Evolutionary conservation across 2,888 invertebrate species (phyloP).

Genomic region (Disparrhopalites patrizii): DNA sequence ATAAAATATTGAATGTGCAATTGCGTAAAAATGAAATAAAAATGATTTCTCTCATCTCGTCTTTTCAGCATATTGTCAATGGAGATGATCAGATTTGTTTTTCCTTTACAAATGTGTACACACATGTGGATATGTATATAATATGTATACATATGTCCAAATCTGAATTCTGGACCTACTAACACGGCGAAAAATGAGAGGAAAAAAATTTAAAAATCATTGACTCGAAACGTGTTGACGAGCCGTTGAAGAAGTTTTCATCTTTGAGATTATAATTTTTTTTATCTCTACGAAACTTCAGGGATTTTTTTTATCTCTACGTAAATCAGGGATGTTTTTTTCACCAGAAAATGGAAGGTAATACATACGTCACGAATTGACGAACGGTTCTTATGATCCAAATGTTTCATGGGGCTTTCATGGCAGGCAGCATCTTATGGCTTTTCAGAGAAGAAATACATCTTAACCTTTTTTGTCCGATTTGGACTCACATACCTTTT

Average conservation of each 20-base stretch:
- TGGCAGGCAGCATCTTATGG: too few species aligned
- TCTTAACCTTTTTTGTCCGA: too few species aligned
- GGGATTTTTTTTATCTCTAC: too few species aligned
- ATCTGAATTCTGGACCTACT: conserved; percentile 7
- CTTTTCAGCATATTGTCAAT: not conserved
- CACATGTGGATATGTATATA: not conserved
- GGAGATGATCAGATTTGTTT: too few species aligned
- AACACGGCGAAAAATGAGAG: too few species aligned
- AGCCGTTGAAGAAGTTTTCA: not conserved
- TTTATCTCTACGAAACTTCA: too few species aligned
- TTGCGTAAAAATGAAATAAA: too few species aligned
- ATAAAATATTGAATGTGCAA: too few species aligned
- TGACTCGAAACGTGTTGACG: conserved; percentile 4
- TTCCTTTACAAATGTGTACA: not conserved
- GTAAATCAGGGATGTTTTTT: not conserved
- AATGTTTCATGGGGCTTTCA: too few species aligned
- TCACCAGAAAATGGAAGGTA: not conserved
- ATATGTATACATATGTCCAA: not conserved
- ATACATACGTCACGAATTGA: conserved; percentile 13
- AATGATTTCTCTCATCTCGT: not conserved
- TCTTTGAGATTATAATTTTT: too few species aligned
- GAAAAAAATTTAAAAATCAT: not conserved
- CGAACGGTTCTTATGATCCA: conserved; percentile 7
- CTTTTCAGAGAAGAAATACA: too few species aligned
- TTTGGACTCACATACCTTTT: too few species aligned